Evolutionary conservation across 2,797 vertebrate genomes (phyloP).

Genomic region (Argentina silus): DNA sequence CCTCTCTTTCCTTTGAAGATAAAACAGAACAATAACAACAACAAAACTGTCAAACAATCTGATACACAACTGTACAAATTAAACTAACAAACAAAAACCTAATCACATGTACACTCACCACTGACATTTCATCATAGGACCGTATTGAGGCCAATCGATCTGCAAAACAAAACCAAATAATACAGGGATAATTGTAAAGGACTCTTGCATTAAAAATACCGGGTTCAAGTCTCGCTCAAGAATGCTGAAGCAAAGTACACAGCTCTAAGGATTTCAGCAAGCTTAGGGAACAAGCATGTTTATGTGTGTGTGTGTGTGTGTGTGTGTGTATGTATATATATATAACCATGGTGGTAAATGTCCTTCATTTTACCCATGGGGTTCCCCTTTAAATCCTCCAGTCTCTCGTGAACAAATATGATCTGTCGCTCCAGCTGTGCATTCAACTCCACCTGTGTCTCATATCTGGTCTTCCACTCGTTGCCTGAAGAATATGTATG

Average conservation of each 20-base stretch:
- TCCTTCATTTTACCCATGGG: conserved; percentile 76
- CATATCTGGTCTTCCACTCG: conserved; percentile 90
- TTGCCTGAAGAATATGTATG: conserved; percentile 67
- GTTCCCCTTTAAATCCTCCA: conserved; percentile 79
- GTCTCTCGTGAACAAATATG: conserved; percentile 75
- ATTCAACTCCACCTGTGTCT: conserved; percentile 87
- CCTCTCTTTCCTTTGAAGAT: no score
- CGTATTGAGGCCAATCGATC: conserved; percentile 84
- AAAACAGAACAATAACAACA: no score
- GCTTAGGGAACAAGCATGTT: no score
- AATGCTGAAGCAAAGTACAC: background rate
- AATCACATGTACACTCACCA: conserved; percentile 74
- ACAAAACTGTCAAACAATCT: no score
- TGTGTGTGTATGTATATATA: background rate
- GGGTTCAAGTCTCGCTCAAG: no score
- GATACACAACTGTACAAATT: no score
- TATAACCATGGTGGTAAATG: background rate
- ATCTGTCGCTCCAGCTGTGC: conserved; percentile 85
- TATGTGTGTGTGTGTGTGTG: background rate
- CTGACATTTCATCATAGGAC: conserved; percentile 85
- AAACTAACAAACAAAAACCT: no score
- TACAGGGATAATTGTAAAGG: background rate
- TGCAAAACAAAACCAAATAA: conserved; percentile 61
- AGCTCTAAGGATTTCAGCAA: background rate
- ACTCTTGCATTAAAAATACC: background rate